phyloP scores from a whole-genome alignment of 2,797 vertebrate species.

The Phylloscopus collybita region DNA sequence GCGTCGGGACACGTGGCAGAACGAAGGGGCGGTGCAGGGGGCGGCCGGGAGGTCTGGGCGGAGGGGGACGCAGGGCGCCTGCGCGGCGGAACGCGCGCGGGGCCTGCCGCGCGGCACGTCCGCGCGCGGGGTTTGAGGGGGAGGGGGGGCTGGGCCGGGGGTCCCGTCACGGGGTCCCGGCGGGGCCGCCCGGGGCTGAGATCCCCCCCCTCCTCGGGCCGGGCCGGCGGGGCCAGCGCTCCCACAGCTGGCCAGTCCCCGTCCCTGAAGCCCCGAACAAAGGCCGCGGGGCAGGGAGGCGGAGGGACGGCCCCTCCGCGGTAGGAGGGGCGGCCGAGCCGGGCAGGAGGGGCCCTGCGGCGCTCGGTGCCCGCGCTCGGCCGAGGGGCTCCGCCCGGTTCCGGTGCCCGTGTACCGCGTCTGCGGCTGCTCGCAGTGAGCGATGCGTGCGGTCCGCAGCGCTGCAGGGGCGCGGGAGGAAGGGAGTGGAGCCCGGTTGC shows the following conservation, averaged over 20 bases:
- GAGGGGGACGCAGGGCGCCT: not conserved
- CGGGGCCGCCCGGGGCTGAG: too few relatives aligned
- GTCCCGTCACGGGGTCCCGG: not conserved
- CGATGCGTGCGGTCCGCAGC: not conserved
- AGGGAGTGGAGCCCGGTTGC: not conserved
- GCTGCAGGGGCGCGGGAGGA: not conserved
- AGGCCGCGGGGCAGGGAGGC: not conserved
- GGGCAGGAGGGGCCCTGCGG: not conserved
- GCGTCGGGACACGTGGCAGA: constrained; percentile 52
- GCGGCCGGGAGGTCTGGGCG: not conserved
- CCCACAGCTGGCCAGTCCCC: not conserved
- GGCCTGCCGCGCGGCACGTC: not conserved
- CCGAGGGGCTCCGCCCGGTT: not conserved
- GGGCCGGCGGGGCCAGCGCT: not conserved
- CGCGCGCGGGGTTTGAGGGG: not conserved
- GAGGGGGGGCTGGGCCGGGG: not conserved
- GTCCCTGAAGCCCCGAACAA: not conserved
- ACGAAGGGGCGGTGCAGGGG: constrained; percentile 36
- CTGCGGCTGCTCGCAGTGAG: not conserved
- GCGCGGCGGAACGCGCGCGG: not conserved
- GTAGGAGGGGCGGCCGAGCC: not conserved
- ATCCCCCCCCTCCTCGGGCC: too few relatives aligned
- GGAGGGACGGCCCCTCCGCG: not conserved
- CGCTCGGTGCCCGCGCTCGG: not conserved
- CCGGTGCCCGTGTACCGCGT: too few relatives aligned